Evolutionary conservation across 2,888 invertebrate species (phyloP), one percentile per base, ranked within the genome.

Genomic region (Hermodice carunculata): DNA sequence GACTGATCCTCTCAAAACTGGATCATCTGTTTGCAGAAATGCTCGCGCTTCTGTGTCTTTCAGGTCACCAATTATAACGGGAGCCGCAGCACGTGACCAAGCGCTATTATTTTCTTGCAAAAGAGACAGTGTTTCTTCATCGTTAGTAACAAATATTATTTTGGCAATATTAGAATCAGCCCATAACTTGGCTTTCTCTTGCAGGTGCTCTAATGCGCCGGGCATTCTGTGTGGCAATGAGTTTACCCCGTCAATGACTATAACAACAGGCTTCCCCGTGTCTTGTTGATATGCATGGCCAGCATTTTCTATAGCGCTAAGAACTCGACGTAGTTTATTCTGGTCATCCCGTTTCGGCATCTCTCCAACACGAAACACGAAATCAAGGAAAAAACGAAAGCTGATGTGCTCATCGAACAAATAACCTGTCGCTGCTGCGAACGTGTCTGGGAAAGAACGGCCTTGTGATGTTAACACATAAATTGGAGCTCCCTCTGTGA

Each of bases 141-240:
- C 69, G 49, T 69, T 67, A 44, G 60, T 63, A 31, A 74, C 64
- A 49, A 74, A 71, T 3, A 74, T 51, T 19, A 74, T 37, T 48
- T 74, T 74, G 32, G 51, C 67, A 5, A 70, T 66, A 48, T 71
- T 69, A 31, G 69, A 53, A 48, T 74, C 73, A 6, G 73, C 69
- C 74, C 73, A 74, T 11, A 74, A 49, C 52, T 71, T 74, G 24
- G 74, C 74, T 49, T 74, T 74, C 28, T 65, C 64, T 54, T 74
- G 69, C 11, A 37, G 52, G 28, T 49, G 2, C 14, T 34, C 29
- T 19, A 73, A 19, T 2, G 71, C 64, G 26, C 51, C 60, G n/a
- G 70, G 72, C 60, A 66, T 61, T 19, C 43, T 24, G 26, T 54
- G 17, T 6, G 49, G 8, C 11, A 74, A 32, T 8, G 19, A 17